Evolutionary conservation across 1,140 invertebrate species (phyloP), one percentile per base, ranked within the genome.

Genomic region (Druon quercuslanigerum): DNA sequence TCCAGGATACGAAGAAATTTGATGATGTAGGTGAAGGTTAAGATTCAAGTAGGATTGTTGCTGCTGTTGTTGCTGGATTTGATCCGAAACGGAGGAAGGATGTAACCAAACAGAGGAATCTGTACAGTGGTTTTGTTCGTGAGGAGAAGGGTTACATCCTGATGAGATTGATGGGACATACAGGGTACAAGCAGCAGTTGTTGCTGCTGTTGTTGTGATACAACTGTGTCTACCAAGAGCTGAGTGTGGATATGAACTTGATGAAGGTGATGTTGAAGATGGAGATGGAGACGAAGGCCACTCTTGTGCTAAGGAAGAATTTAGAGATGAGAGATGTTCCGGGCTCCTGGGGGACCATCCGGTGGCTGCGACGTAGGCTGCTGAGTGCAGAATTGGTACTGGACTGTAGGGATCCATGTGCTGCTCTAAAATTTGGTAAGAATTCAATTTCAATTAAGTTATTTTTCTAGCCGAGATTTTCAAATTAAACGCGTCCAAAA

Each of bases 1-100:
- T 16, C 79, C 75, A 9, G 83, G 77, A 71, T 82, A 83, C 0
- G 82, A 83, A 0, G 91, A 88, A 81, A 92, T 90, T 52, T 92
- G 91, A 78, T 92, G 91, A 75, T 92, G 91, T 11, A 92, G 72
- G 73, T 92, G 91, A 0, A 92, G 85, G 72, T 92, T 92, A 9
- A 92, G 73, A 77, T 92, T 92, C 8, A 92, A 83, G 50, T 92
- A 92, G 0, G 91, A 88, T 54, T 90, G 89, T 70, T 87, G 87
- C 40, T 90, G 86, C 17, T 88, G 88, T 50, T 89, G 88, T 16
- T 88, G 85, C 40, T 89, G 87, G 73, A 87, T 86, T 20, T 88
- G 88, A 54, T 89, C 87, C 4, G 83, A 80, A 0, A 90, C 74
- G 0, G 86, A 73, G 14, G 83, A 77, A 0, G 91, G 85, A 54